Percentiles rank a stretch among this genome's conserved stretches.
Evolutionary conservation across 2,113 vertebrate genomes (phyloP).

Genomic region (Onychorhynchus coronatus): DNA sequence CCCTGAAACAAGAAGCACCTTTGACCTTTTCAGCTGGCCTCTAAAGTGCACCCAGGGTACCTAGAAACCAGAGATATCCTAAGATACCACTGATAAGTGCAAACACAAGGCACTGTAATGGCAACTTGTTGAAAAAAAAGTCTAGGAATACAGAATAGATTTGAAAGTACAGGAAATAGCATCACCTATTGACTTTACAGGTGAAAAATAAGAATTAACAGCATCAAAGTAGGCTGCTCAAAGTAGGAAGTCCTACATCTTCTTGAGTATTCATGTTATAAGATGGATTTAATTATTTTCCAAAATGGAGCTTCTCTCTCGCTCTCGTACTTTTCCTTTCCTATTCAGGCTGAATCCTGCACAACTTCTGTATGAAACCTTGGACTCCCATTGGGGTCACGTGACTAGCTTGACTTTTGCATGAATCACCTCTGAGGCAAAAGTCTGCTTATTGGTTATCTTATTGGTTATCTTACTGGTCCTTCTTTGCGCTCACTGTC

Average conservation of each 20-base stretch:
- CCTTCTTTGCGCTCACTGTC: background rate
- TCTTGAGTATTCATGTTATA: background rate
- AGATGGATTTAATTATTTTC: background rate
- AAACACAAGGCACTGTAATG: background rate
- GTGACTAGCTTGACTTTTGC: background rate
- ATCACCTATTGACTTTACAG: background rate
- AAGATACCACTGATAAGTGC: background rate
- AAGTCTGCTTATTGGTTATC: background rate
- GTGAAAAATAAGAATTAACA: background rate
- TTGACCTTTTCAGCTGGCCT: background rate
- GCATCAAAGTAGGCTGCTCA: accelerated
- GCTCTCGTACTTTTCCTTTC: background rate
- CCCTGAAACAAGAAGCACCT: background rate
- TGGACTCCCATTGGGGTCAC: background rate
- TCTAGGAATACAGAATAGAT: background rate
- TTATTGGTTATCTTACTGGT: background rate
- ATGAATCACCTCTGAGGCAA: background rate
- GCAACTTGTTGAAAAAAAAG: background rate
- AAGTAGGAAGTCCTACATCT: accelerated
- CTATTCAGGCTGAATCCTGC: background rate
- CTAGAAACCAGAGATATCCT: background rate
- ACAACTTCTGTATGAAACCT: background rate
- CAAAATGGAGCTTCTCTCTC: background rate
- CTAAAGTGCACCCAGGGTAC: accelerated
- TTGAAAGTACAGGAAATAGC: background rate